A percentile compares a stretch with the other conserved stretches of the same genome.
Evolutionary conservation across 2,888 invertebrate genomes (phyloP).

Genomic region (Halictus quadricinctus): DNA sequence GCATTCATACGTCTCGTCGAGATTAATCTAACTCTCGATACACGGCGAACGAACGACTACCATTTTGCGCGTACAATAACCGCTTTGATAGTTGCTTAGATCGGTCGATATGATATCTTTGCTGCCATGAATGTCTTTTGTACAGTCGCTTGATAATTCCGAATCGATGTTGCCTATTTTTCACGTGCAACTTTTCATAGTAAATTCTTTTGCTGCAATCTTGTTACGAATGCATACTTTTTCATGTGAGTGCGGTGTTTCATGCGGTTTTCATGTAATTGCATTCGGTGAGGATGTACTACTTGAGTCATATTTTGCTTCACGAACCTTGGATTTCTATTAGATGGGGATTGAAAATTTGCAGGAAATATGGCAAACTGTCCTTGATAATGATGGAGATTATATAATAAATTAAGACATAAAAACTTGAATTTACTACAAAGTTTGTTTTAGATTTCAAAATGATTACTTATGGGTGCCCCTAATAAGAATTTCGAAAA

Average conservation of each 20-base stretch:
- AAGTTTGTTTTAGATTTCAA: too few relatives aligned
- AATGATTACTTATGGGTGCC: too few relatives aligned
- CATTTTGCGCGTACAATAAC: conserved; percentile 15
- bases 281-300: too few relatives aligned
- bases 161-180: conserved; percentile 34
- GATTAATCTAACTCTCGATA: conserved; percentile 1
- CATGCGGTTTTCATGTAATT: too few relatives aligned
- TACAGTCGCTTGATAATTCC: conserved; percentile 2
- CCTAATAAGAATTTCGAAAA: not conserved
- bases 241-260: too few relatives aligned
- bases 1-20: conserved; percentile 2
- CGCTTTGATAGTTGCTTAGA: conserved; percentile 25
- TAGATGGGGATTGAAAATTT: too few relatives aligned
- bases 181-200: not conserved
- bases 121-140: conserved; percentile 5
- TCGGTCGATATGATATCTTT: conserved; percentile 12
- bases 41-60: not conserved
- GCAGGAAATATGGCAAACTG: too few relatives aligned
- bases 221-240: not conserved
- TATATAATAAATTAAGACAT: too few relatives aligned
- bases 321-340: too few relatives aligned
- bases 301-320: too few relatives aligned
- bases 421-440: too few relatives aligned
- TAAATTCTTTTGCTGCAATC: not conserved
- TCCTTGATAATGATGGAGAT: too few relatives aligned